Evolutionary conservation across 1,140 invertebrate species (phyloP), one percentile per base, ranked within the genome.

Genomic region (Ridgeia piscesae): DNA sequence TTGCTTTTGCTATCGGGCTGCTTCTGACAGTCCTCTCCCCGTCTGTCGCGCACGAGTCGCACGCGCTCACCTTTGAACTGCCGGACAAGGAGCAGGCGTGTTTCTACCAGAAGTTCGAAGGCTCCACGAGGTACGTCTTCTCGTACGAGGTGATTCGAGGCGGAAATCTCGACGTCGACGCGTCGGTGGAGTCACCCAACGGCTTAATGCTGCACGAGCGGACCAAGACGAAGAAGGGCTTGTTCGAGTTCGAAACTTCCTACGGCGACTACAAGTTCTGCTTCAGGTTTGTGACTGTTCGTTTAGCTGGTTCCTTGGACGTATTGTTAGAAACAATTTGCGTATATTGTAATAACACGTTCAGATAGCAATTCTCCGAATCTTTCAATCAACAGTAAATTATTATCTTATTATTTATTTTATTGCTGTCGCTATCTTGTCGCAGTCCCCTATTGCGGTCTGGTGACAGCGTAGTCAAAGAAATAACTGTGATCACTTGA

Each of bases 151-250:
- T 99, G 50, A 98, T 99, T 0, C 99, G 98, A 92, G 99, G 99
- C 93, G 99, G 99, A 0, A 98, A 99, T 94, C 99, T 99, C 95
- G 99, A 99, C 96, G 98, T 99, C n/a, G 99, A 99, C 96, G 98
- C 99, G 6, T 97, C 97, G 91, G 96, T 99, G 88, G 97, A 98
- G 96, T 98, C 97, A 94, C 99, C 99, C 27, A 97, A 97, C 94
- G 98, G 98, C 93, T 97, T 98, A 96, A 97, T 99, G 33, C 97
- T 99, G 89, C 99, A 99, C 96, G 97, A 97, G 94, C 97, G 98
- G 96, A 96, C 98, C 8, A 98, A 98, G 96, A 97, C 97, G 94
- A 98, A 98, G 94, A 98, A 98, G 96, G 98, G 99, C 95, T 98
- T 97, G 1, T 97, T 98, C 95, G 97, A 97, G 90, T 99, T 99